Base-by-base conservation (phyloP, 64 coral and sea anemone genomes). In the Montipora capricornis region DNA sequence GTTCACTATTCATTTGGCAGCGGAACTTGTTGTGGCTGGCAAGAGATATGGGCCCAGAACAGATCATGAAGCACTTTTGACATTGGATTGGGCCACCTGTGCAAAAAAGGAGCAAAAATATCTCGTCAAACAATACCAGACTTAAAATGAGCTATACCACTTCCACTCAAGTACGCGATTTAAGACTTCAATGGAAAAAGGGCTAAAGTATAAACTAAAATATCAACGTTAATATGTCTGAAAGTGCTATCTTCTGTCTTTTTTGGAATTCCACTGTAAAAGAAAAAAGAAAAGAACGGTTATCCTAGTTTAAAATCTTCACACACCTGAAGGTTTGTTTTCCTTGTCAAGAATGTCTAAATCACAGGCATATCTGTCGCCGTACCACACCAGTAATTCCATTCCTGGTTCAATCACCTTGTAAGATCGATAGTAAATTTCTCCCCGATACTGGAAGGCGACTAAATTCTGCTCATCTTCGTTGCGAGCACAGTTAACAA, bases 381-480 rank as follows among this genome's bases (percentile, higher is more conserved):
- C 93, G 19, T 94, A 94, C 93, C 93, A 94, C n/a, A 94, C 93
- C 5, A 94, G 57, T 4, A 94, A 79, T 47, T 94, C 93, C 68
- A 89, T 94, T 2, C 93, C 93, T 5, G 93, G 88, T 57, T 90
- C 93, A 71, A 94, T 94, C 6, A 78, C 4, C 47, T 94, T 94
- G 70, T 78, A 94, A 0, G 93, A 74, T 53, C 93, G 93, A 48
- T 94, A 94, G 53, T 90, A 94, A 8, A 94, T 94, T 57, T 83
- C 83, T 12, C 93, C 93, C 10, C 89, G 87, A 58, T 90, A 94
- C 73, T 94, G 93, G 19, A 94, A 94, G 49, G 93, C 93, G 12
- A 94, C 80, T 13, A 94, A 87, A 83, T 94, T 94, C 67, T 94
- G 93, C 58, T 94, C 93, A 49, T 94, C 93, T 69, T 94, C 93